Evolutionary conservation across 92 coral and sea anemone genomes (phyloP).

Genomic region (Micromussa lordhowensis): DNA sequence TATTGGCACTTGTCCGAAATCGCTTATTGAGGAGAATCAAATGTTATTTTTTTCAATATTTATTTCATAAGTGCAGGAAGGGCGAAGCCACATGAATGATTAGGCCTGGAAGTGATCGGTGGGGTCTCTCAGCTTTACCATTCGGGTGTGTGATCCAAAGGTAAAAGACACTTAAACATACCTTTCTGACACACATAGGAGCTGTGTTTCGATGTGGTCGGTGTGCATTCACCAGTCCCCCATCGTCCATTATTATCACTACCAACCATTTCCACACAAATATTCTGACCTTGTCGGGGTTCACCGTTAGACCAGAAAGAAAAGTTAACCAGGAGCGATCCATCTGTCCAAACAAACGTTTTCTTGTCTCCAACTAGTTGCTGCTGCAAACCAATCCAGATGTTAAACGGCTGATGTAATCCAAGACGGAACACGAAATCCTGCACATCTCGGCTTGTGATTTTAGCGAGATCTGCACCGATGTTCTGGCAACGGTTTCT

Average conservation of each 20-base stretch:
- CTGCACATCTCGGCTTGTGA: constrained; percentile 42
- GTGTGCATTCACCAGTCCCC: constrained; percentile 42
- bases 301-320: constrained; percentile 31
- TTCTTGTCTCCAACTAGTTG: background rate
- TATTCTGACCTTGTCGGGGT: constrained; percentile 28
- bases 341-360: constrained; percentile 64
- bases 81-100: too few relatives aligned
- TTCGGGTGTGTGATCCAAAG: too few relatives aligned
- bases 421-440: constrained; percentile 33
- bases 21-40: too few relatives aligned
- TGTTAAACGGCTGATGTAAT: background rate
- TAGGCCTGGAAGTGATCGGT: too few relatives aligned
- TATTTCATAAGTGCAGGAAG: too few relatives aligned
- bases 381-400: constrained; percentile 67
- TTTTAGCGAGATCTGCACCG: constrained; percentile 55
- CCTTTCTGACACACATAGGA: constrained; percentile 65
- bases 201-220: constrained; percentile 17
- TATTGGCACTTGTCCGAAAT: too few relatives aligned
- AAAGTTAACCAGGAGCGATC: constrained; percentile 32
- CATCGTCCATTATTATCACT: constrained; percentile 35
- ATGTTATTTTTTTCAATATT: too few relatives aligned
- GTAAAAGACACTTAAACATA: background rate
- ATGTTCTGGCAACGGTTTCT: constrained; percentile 19
- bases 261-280: constrained; percentile 43
- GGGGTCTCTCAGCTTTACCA: too few relatives aligned